Evolutionary conservation across 2,888 invertebrate species (phyloP).

Genomic region (Spilarctia lutea): DNA sequence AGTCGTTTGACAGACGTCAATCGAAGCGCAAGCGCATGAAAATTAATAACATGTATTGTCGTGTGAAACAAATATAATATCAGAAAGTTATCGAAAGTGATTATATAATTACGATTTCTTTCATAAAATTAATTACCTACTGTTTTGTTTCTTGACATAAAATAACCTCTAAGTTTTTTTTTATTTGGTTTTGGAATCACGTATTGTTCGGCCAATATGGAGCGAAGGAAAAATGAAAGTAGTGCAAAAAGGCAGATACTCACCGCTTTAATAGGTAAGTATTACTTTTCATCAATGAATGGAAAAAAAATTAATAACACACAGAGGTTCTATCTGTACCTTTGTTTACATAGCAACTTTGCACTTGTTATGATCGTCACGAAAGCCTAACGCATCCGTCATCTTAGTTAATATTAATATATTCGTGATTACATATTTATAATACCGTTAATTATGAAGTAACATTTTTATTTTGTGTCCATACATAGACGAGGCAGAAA

Average conservation of each 20-base stretch:
- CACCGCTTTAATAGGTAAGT: slow-evolving; percentile 70
- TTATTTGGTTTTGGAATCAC: slow-evolving; percentile 38
- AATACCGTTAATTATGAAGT: slow-evolving; percentile 1
- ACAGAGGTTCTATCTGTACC: background rate
- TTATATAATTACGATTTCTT: slow-evolving; percentile 25
- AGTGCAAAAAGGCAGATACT: slow-evolving; percentile 66
- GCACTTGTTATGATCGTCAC: slow-evolving; percentile 11
- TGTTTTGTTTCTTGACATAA: slow-evolving; percentile 26
- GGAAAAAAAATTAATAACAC: background rate
- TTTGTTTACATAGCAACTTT: slow-evolving; percentile 6
- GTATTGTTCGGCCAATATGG: slow-evolving; percentile 56
- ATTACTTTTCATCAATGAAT: background rate
- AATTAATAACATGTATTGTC: slow-evolving; percentile 17
- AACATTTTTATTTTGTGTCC: background rate
- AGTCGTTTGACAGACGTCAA: slow-evolving; percentile 46
- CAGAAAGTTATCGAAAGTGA: slow-evolving; percentile 30
- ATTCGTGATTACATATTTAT: slow-evolving; percentile 2
- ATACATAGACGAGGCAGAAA: background rate
- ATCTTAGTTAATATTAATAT: background rate
- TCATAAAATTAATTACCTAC: slow-evolving; percentile 18
- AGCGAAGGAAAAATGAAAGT: slow-evolving; percentile 53
- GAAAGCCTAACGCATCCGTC: background rate
- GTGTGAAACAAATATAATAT: slow-evolving; percentile 26
- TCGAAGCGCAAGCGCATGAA: slow-evolving; percentile 35
- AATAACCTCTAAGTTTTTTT: slow-evolving; percentile 48